Evolutionary conservation across 1,140 invertebrate species (phyloP).

Genomic region (Oedothorax gibbosus): DNA sequence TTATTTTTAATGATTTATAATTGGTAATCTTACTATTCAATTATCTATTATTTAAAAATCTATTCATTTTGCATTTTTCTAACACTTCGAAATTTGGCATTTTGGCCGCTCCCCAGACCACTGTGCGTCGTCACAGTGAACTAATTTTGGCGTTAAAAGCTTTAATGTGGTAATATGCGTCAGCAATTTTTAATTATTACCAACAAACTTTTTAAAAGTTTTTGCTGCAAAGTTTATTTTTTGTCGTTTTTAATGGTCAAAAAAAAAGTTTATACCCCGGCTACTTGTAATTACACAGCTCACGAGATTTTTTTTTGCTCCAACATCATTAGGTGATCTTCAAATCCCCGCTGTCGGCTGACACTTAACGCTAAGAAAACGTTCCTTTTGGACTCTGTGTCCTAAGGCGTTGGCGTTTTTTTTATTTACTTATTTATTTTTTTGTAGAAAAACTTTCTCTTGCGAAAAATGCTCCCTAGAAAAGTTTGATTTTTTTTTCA

Average conservation of each 20-base stretch:
- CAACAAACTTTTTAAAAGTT: background rate
- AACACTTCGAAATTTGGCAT: too few relatives aligned
- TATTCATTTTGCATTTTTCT: too few relatives aligned
- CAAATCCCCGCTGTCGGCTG: background rate
- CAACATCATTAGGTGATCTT: conserved; percentile 25
- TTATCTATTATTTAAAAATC: too few relatives aligned
- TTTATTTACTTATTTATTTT: background rate
- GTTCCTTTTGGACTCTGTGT: conserved; percentile 37
- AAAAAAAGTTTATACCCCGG: conserved; percentile 1
- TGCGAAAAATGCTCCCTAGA: background rate
- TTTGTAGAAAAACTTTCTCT: conserved; percentile 17
- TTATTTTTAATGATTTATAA: too few relatives aligned
- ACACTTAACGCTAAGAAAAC: conserved; percentile 40
- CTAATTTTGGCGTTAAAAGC: too few relatives aligned
- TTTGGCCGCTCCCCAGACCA: too few relatives aligned
- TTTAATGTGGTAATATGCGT: too few relatives aligned
- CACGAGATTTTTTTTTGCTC: conserved; percentile 12
- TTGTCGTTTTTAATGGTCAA: conserved; percentile 14
- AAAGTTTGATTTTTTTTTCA: conserved; percentile 8
- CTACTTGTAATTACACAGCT: conserved; percentile 11
- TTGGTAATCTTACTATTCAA: too few relatives aligned
- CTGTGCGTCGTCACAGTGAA: too few relatives aligned
- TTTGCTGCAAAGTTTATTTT: background rate
- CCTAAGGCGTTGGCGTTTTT: conserved; percentile 12
- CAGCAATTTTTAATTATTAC: too few relatives aligned